Percentiles rank a stretch among this genome's conserved stretches.
Evolutionary conservation across 2,888 invertebrate species (phyloP).

Genomic region (Strigamia crassipes): DNA sequence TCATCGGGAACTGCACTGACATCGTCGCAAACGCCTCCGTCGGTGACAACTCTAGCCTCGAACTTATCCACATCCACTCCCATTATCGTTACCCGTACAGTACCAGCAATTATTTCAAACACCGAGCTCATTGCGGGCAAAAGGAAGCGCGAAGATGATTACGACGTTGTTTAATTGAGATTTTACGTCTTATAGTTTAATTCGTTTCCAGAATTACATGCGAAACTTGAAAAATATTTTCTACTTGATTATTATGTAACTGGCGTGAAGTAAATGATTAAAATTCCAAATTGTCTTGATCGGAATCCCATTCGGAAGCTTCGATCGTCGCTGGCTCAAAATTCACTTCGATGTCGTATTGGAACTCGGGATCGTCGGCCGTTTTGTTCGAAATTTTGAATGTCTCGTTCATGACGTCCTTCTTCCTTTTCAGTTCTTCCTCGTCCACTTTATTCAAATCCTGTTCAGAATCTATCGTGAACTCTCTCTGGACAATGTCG

Average conservation of each 20-base stretch:
- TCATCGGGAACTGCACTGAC: constrained; percentile 39
- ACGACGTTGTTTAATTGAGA: constrained; percentile 56
- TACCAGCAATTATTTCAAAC: constrained; percentile 43
- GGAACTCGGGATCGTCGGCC: constrained; percentile 60
- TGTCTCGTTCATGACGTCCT: constrained; percentile 61
- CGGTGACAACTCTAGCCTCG: constrained; percentile 4
- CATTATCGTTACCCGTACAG: constrained; percentile 47
- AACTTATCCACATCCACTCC: constrained; percentile 48
- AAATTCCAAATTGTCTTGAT: constrained; percentile 43
- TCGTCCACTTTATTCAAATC: constrained; percentile 62
- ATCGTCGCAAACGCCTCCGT: not conserved
- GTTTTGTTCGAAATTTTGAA: constrained; percentile 60
- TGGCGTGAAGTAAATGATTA: not conserved
- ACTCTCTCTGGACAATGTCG: constrained; percentile 56
- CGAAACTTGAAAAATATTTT: not conserved
- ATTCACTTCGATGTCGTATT: constrained; percentile 62
- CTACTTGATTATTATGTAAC: no score
- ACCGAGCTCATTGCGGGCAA: constrained; percentile 58
- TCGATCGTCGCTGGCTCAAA: constrained; percentile 44
- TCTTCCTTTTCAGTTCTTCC: constrained; percentile 59
- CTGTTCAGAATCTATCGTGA: constrained; percentile 60
- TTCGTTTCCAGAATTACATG: not conserved
- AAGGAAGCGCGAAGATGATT: constrained; percentile 72
- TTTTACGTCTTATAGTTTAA: not conserved
- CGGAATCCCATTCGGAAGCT: constrained; percentile 49